Evolutionary conservation across 2,888 invertebrate species (phyloP).

Genomic region (Alloplasta piceator): DNA sequence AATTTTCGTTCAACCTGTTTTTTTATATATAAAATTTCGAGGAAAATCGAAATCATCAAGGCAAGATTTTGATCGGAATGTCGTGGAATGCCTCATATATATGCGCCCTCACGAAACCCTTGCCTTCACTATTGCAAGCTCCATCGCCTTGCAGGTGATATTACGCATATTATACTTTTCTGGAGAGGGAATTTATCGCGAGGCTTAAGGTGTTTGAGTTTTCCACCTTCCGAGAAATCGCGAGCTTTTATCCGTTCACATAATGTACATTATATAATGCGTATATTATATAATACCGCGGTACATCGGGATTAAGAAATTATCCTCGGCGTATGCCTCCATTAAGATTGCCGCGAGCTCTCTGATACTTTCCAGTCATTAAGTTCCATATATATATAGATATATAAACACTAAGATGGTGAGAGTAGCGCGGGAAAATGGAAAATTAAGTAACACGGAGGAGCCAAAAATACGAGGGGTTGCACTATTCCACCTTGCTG

Average conservation of each 20-base stretch:
- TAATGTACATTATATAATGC: conserved; percentile 4
- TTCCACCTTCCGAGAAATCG: conserved; percentile 34
- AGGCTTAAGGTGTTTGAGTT: conserved; percentile 62
- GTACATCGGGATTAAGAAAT: conserved; percentile 57
- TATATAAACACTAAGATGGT: no score
- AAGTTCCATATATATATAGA: not conserved
- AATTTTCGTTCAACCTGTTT: no score
- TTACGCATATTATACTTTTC: conserved; percentile 44
- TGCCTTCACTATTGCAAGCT: not conserved
- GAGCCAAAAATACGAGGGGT: no score
- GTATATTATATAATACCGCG: conserved; percentile 16
- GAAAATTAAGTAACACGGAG: no score
- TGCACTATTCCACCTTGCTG: no score
- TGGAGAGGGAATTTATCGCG: conserved; percentile 55
- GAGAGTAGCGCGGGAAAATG: not conserved
- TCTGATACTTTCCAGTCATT: conserved; percentile 24
- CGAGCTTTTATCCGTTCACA: conserved; percentile 28
- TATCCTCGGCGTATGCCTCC: conserved; percentile 41
- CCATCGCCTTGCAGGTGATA: not conserved
- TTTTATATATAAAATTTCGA: no score
- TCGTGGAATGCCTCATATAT: no score
- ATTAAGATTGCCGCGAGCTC: conserved; percentile 7
- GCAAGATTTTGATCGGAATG: no score
- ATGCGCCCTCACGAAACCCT: no score
- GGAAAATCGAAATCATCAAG: no score